Evolutionary conservation across 2,888 invertebrate species (phyloP), one percentile per base, ranked within the genome.

Genomic region (Cantharis nigra): DNA sequence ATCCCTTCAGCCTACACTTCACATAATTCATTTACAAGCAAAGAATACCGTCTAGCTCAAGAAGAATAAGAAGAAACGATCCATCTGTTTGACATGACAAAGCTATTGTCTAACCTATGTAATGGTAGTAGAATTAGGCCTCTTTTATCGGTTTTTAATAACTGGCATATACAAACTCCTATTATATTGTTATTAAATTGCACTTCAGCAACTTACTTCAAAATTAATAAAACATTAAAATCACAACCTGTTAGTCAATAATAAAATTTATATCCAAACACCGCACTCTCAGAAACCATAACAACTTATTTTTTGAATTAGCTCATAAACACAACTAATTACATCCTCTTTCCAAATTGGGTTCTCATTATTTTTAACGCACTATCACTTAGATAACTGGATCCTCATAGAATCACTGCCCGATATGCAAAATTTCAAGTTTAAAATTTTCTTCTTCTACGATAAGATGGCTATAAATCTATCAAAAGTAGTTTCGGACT

Each of bases 51-150:
- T 78, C 78, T 76, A 74, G 26, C 67, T 65, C 23, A 63, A 73
- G 77, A 79, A 80, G 81, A 82, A 77, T 77, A 83, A 80, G 82
- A 79, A 81, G 80, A 81, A 82, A 83, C 82, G 81, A 83, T 84
- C 83, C 82, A 83, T 84, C 83, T 84, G 83, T 85, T 82, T 83
- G 80, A 79, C 80, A 80, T 83, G 84, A 83, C 83, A 83, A 82
- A 80, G 79, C 83, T 78, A 84, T 84, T 84, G 84, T 85, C 83
- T 83, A 77, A 74, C 71, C 69, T 69, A 65, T 74, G 67, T 69
- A 63, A 67, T 67, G 65, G 65, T 67, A 67, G 65, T 23, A 67
- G 65, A 67, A 67, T 67, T 67, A 67, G 65, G 23, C 65, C 65
- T 67, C 65, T 67, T 67, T 67, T 67, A 67, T 67, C 20, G 23